These are phyloP conservation scores for Deilephila porcellus DNA, from an alignment of 2,888 invertebrate genomes.

Conservation along the genomic window DNA sequence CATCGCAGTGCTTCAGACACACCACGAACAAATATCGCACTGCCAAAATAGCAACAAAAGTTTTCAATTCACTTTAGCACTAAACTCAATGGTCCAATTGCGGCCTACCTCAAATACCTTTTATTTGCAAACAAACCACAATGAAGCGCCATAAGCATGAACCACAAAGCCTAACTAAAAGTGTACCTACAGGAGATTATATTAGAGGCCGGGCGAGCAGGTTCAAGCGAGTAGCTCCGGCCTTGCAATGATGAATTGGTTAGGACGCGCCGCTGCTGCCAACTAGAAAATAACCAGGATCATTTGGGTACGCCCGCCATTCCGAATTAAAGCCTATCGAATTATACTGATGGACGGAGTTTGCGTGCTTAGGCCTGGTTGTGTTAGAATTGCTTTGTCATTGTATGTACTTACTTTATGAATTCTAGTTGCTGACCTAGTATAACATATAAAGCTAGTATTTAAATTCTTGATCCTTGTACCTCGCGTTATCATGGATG, in stretches of 20 bases:
- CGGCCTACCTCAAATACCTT: not conserved
- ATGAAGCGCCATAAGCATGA: not conserved
- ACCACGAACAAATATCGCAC: too few species aligned
- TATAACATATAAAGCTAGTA: not conserved
- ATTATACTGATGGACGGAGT: slow-evolving; percentile 1
- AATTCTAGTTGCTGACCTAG: not conserved
- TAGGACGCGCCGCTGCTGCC: slow-evolving; percentile 49
- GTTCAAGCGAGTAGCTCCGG: slow-evolving; percentile 55
- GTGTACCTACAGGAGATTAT: slow-evolving; percentile 1
- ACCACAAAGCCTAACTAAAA: not conserved
- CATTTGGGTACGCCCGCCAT: slow-evolving; percentile 1
- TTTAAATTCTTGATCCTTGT: too few species aligned
- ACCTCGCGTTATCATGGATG: too few species aligned
- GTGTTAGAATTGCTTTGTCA: not conserved
- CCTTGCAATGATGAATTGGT: slow-evolving; percentile 66
- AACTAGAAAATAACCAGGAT: slow-evolving; percentile 27
- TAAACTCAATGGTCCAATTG: not conserved
- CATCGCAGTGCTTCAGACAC: too few species aligned
- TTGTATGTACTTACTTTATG: not conserved
- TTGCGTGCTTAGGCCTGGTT: not conserved
- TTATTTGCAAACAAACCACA: not conserved
- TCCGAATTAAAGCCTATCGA: slow-evolving; percentile 11
- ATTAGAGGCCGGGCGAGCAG: slow-evolving; percentile 40
- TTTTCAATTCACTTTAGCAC: too few species aligned
- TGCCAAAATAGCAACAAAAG: too few species aligned